Base-by-base conservation (phyloP, 23 tunicate species). In the Botrylloides violaceus region DNA sequence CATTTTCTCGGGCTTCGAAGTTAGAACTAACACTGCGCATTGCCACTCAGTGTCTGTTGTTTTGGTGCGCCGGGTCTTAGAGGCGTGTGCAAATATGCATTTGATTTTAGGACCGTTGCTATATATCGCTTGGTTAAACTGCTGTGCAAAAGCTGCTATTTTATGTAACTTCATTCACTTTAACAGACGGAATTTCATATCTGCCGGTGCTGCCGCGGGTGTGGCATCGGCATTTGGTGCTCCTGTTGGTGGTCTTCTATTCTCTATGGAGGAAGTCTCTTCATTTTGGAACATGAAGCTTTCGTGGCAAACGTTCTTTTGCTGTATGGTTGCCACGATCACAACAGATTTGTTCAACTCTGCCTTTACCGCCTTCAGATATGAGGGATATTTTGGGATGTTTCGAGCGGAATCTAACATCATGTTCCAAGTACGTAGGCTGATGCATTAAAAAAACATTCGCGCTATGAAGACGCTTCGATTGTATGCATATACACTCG, bases 191-290 rank as follows among this genome's bases (percentile, higher is more conserved):
- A 95, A 95, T 68, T 95, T 95, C 57, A 95, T 95, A 26, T 95
- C 99, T 3, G 99, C 99, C 22, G 99, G 99, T 27, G 99, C 81
- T 7, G 99, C 99, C 0, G 99, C 99, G 3, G 99, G 99, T 2
- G 99, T 95, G 32, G 93, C 99, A 20, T 87, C 96, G 2, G 99
- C 99, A 26, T 95, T 95, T 58, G 99, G 99, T 36, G 99, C 99
- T 1, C 99, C 99, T 4, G 99, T 95, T 4, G 99, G 99, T 2
- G 99, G 99, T n/a, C 83, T 95, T 29, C 71, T 95, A 9, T 95
- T 95, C 81, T 81, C 90, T 63, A 95, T 95, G 99, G 99, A 95
- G 50, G 99, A 95, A 56, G 99, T 95, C 18, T 95, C 99, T 2
- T 87, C 96, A 0, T 95, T 95, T 59, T 95, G 99, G 99, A 87